Base-by-base conservation (phyloP, 2,888 invertebrate genomes). In the Tinea trinotella region DNA sequence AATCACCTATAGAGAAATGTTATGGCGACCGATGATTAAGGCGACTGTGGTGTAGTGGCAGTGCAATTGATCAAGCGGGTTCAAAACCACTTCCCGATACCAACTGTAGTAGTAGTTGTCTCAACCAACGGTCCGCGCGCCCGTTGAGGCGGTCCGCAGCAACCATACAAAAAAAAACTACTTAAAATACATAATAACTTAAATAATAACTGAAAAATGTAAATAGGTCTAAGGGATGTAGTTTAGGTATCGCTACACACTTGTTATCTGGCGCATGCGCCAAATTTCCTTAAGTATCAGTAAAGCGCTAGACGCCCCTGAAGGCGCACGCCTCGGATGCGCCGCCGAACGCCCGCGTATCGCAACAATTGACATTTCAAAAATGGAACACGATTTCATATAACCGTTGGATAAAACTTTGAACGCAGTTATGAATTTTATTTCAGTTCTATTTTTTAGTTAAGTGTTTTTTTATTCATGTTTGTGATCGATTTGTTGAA, bases 401-500 rank as follows among this genome's bases (percentile, higher is more conserved):
- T 46, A 46, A 46, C 46, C 9, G 46, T n/a, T 10, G 36, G n/a
- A 12, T 12, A 13, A 17, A 17, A 40, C 13, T 6, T 7, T 46
- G 46, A 18, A 46, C 15, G 17, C 46, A 2, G 46, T 46, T 46
- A 46, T 15, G 19, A 19, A 46, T 6, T 12, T 46, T 46, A n/a
- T n/a, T n/a, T n/a, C n/a, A n/a, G n/a, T n/a, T 17, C 17, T 44
- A 17, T 15, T 15, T 46, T 46, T 46, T 18, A 10, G 7, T 46
- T 46, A 10, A 46, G 24, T 50, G 22, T 20, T 20, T 50, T 50
- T 50, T 50, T 50, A 18, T 15, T 50, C 18, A 24, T 12, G 12
- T 24, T 20, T 53, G 52, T 35, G 53, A 53, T 53, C 22, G 53
- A 22, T 53, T 53, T 9, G 36, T 53, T 53, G 53, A 53, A 53